Percentiles rank a stretch among this genome's conserved stretches.
Evolutionary conservation across 37 sponge, comb jelly and placozoan species (phyloP).

Genomic region (Corticium candelabrum): DNA sequence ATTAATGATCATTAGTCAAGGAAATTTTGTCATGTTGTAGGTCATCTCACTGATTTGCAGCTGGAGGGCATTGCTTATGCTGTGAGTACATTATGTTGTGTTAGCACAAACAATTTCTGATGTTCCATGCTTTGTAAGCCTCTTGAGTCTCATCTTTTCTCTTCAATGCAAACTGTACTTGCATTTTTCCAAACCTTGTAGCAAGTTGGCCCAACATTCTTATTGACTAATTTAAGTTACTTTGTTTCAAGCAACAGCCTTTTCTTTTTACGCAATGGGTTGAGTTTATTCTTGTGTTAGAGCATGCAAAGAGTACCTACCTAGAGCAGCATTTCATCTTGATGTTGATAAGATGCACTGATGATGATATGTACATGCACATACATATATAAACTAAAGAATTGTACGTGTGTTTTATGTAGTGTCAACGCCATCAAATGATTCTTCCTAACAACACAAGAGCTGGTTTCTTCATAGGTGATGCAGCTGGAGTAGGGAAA

Average conservation of each 20-base stretch:
- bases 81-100: background rate
- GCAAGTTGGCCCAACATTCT: too few species aligned
- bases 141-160: too few species aligned
- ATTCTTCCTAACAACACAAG: conserved; percentile 31
- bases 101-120: background rate
- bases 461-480: conserved; percentile 54
- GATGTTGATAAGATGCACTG: background rate
- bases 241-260: background rate
- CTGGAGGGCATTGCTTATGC: conserved; percentile 45
- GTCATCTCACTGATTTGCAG: conserved; percentile 29
- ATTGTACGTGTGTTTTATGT: background rate
- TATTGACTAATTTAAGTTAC: too few species aligned
- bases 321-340: too few species aligned
- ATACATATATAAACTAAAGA: background rate
- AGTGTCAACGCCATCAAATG: conserved; percentile 45
- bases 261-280: background rate
- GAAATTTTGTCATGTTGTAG: background rate
- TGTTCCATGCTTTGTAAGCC: too few species aligned
- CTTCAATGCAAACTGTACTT: too few species aligned
- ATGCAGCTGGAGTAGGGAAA: conserved; percentile 60
- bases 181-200: too few species aligned
- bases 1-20: background rate
- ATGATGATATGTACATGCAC: background rate
- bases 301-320: too few species aligned
- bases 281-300: too few species aligned